These are phyloP conservation scores for Pagetopsis macropterus DNA, from an alignment of 2,797 vertebrate species.

Conservation along the genomic window DNA sequence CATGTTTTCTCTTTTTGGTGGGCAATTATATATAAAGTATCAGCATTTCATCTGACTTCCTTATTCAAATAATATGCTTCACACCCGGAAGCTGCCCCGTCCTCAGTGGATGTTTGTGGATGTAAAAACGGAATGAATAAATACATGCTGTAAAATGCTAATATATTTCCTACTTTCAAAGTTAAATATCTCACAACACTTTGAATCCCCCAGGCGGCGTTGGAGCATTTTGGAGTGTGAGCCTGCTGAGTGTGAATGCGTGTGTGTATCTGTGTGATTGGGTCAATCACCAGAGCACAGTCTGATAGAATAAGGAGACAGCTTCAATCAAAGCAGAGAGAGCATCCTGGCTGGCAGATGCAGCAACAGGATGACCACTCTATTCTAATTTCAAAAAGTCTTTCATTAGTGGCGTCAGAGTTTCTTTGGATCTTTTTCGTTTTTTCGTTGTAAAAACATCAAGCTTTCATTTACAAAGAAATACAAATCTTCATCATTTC, in stretches of 20 bases:
- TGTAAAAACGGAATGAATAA: neutral
- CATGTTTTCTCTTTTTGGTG: slow-evolving; percentile 13
- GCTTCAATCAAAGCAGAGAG: slow-evolving; percentile 63
- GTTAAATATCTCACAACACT: slow-evolving; percentile 2
- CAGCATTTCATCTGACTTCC: neutral
- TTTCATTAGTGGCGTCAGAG: slow-evolving; percentile 74
- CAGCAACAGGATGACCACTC: slow-evolving; percentile 67
- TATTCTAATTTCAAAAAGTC: slow-evolving; percentile 77
- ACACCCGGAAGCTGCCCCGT: neutral
- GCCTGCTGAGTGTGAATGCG: neutral
- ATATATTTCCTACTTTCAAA: neutral
- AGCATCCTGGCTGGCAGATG: slow-evolving; percentile 58
- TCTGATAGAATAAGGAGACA: slow-evolving; percentile 58
- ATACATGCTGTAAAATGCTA: neutral
- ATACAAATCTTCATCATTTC: no score
- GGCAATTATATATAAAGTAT: neutral
- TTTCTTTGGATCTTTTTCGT: slow-evolving; percentile 65
- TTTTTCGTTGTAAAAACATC: slow-evolving; percentile 36
- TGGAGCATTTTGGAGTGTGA: neutral
- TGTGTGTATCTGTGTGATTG: slow-evolving; percentile 36
- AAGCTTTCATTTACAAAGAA: no score
- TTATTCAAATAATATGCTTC: neutral
- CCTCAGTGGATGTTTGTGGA: neutral
- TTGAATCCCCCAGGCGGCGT: neutral
- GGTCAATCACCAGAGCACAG: slow-evolving; percentile 36